Evolutionary conservation across 2,797 vertebrate species (phyloP).

Genomic region (Enteromius radiatus): DNA sequence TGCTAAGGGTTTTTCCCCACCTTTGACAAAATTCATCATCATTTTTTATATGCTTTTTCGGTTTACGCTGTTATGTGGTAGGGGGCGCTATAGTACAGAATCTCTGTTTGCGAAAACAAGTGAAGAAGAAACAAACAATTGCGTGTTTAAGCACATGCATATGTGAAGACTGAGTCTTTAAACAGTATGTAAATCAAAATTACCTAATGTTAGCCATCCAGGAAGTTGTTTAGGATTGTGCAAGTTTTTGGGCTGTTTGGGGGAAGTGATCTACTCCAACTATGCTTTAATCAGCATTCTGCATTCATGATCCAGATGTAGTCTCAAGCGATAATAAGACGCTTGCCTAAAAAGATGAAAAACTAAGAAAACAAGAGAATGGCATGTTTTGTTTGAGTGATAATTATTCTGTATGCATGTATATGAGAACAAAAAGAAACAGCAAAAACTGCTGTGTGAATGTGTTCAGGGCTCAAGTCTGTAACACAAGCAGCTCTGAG

Average conservation of each 20-base stretch:
- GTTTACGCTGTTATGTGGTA: neutral
- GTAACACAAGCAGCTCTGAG: constrained; percentile 16
- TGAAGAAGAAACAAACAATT: neutral
- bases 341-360: neutral
- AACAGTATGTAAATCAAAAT: neutral
- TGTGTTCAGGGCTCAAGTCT: neutral
- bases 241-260: neutral
- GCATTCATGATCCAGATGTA: neutral
- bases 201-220: neutral
- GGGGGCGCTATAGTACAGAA: neutral
- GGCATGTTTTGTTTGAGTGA: neutral
- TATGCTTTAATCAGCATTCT: neutral
- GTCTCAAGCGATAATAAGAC: neutral
- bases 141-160: neutral
- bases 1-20: too few species aligned
- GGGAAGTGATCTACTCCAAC: neutral
- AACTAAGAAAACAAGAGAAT: neutral
- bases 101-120: neutral
- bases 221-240: neutral
- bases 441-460: neutral
- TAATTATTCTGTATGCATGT: neutral
- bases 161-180: neutral
- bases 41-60: neutral
- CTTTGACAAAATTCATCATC: neutral
- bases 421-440: neutral